phyloP scores from a whole-genome alignment of 2,113 vertebrate genomes.

The Thamnaconus septentrionalis region DNA sequence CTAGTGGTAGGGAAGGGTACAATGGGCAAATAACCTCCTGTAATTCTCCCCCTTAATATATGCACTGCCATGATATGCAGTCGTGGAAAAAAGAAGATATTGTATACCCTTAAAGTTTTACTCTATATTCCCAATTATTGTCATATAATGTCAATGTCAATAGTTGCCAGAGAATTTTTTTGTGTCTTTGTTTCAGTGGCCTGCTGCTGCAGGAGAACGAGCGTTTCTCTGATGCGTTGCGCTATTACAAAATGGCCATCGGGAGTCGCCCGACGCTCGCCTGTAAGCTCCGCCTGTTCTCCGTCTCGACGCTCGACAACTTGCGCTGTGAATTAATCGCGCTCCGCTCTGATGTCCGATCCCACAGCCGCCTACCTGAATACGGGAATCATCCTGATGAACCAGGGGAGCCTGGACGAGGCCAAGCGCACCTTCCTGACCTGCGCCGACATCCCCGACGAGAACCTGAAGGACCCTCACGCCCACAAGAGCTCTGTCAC shows the following conservation, averaged over 20 bases:
- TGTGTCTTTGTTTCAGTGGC: slow-evolving; percentile 76
- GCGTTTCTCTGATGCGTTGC: slow-evolving; percentile 88
- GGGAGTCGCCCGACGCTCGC: slow-evolving; percentile 95
- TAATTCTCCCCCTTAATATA: not conserved
- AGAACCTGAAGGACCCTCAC: slow-evolving; percentile 97
- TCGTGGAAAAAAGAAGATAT: not conserved
- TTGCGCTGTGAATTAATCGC: not conserved
- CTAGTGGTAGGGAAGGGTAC: no score
- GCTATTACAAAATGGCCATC: slow-evolving; percentile 95
- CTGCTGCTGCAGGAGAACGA: slow-evolving; percentile 94
- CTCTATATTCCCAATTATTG: no score
- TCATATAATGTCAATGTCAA: no score
- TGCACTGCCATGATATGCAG: not conserved
- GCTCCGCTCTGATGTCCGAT: not conserved
- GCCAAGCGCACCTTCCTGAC: slow-evolving; percentile 90
- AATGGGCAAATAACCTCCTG: no score
- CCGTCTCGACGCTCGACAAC: not conserved
- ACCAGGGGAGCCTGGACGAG: slow-evolving; percentile 91
- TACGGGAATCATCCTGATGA: slow-evolving; percentile 97
- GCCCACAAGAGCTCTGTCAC: slow-evolving; percentile 98
- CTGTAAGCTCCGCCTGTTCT: slow-evolving; percentile 79
- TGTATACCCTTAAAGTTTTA: no score
- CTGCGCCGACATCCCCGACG: slow-evolving; percentile 96
- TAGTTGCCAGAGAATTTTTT: not conserved
- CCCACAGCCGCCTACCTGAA: slow-evolving; percentile 94